A percentile compares a stretch with the other conserved stretches of the same genome.
phyloP scores from a whole-genome alignment of 2,797 vertebrate species.

The Tokudaia muenninki region DNA sequence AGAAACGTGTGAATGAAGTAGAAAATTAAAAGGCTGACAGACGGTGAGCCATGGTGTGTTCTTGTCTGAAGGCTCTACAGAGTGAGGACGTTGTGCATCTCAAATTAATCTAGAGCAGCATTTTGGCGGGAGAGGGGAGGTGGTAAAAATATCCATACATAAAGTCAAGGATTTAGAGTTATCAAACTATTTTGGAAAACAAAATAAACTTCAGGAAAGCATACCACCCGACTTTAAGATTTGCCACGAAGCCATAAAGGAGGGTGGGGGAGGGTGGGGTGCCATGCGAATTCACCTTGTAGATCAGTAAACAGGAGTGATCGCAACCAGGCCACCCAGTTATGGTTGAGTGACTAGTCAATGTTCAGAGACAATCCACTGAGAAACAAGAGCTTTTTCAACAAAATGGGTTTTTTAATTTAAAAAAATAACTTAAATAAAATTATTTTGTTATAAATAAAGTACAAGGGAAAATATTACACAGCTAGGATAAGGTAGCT shows the following conservation, averaged over 20 bases:
- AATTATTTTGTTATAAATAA: neutral
- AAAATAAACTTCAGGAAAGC: neutral
- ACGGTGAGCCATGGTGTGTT: neutral
- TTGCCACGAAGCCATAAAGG: neutral
- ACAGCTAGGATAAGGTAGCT: neutral
- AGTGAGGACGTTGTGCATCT: neutral
- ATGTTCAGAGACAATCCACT: neutral
- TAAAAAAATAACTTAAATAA: neutral
- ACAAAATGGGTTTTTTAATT: neutral
- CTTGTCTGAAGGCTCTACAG: neutral
- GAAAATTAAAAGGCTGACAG: neutral
- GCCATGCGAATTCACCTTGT: neutral
- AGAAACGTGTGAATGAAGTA: neutral
- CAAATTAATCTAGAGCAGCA: neutral
- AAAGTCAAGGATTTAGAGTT: constrained; percentile 43
- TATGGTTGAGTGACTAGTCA: neutral
- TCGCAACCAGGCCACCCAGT: neutral
- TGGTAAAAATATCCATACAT: neutral
- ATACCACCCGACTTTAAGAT: neutral
- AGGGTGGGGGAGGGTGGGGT: neutral
- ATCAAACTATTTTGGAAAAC: constrained; percentile 23
- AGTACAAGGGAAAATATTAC: neutral
- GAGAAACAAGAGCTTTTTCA: constrained; percentile 5
- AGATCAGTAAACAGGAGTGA: neutral
- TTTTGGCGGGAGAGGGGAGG: neutral